These are phyloP conservation scores for Ursus arctos DNA, from an alignment of 2,113 vertebrate genomes.

Conservation along the genomic window DNA sequence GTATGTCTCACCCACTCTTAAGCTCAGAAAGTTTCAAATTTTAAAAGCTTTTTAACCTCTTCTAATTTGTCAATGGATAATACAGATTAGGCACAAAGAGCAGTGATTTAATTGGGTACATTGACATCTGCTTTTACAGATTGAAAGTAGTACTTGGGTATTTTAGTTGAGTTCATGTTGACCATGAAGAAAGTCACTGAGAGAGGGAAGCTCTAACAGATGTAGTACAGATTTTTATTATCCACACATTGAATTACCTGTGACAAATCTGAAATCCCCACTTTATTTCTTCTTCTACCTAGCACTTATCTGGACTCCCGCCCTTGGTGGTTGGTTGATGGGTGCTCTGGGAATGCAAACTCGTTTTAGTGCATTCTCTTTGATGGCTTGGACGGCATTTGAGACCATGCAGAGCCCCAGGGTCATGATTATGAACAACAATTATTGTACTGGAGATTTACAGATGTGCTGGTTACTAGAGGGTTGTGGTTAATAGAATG, in stretches of 20 bases:
- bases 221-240: not conserved
- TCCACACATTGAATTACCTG: slow-evolving; percentile 51
- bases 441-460: slow-evolving; percentile 76
- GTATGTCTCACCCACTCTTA: not conserved
- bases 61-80: slow-evolving; percentile 49
- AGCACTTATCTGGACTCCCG: slow-evolving; percentile 48
- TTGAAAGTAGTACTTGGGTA: not conserved
- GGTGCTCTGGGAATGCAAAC: slow-evolving; percentile 55
- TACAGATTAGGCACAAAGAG: slow-evolving; percentile 30
- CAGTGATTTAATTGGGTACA: not conserved
- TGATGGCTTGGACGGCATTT: slow-evolving; percentile 75
- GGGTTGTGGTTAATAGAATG: slow-evolving; percentile 77
- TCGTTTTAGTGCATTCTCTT: slow-evolving; percentile 66
- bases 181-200: not conserved
- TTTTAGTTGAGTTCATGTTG: not conserved
- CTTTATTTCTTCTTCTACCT: slow-evolving; percentile 32
- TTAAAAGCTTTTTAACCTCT: slow-evolving; percentile 56
- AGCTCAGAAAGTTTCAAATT: slow-evolving; percentile 36
- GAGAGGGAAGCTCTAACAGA: not conserved
- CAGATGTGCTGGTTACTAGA: slow-evolving; percentile 77
- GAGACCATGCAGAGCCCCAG: slow-evolving; percentile 58
- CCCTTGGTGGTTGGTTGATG: slow-evolving; percentile 58
- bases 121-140: not conserved
- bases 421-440: slow-evolving; percentile 80
- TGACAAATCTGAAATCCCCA: not conserved